Evolutionary conservation across 1,140 invertebrate species (phyloP).

Genomic region (Pachyrhynchus sulphureomaculatus): DNA sequence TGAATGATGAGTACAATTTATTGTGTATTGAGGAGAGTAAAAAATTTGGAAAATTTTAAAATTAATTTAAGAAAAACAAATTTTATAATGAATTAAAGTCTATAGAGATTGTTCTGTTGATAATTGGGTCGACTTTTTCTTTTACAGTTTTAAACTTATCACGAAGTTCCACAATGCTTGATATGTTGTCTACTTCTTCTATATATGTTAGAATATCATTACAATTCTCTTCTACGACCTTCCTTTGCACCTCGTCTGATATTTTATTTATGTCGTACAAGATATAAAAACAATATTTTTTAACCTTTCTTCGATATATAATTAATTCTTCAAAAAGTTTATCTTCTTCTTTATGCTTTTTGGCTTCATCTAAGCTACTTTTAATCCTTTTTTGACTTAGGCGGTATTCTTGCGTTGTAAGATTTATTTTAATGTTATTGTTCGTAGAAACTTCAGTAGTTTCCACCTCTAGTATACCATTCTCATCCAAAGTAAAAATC

Average conservation of each 20-base stretch:
- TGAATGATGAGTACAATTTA: too few relatives aligned
- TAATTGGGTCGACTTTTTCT: not conserved
- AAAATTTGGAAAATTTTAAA: too few relatives aligned
- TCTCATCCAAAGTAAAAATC: constrained; percentile 17
- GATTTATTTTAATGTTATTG: too few relatives aligned
- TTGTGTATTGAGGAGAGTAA: too few relatives aligned
- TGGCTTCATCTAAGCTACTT: not conserved
- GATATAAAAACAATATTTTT: not conserved
- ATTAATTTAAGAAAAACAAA: too few relatives aligned
- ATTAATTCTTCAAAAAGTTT: constrained; percentile 3
- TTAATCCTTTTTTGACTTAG: not conserved
- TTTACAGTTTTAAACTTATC: not conserved
- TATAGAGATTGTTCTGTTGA: not conserved
- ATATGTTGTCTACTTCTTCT: too few relatives aligned
- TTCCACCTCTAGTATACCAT: constrained; percentile 27
- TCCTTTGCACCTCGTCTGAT: not conserved
- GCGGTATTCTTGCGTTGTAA: not conserved
- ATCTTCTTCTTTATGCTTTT: constrained; percentile 2
- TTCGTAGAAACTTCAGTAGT: too few relatives aligned
- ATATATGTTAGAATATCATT: not conserved
- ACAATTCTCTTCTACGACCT: not conserved
- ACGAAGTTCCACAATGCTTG: too few relatives aligned
- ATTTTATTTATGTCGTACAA: too few relatives aligned
- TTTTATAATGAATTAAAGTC: too few relatives aligned
- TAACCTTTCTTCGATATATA: not conserved